Percentiles rank a stretch among this genome's conserved stretches.
These are phyloP conservation scores for Tokudaia muenninki DNA, from an alignment of 2,797 vertebrate genomes.

Conservation along the genomic window DNA sequence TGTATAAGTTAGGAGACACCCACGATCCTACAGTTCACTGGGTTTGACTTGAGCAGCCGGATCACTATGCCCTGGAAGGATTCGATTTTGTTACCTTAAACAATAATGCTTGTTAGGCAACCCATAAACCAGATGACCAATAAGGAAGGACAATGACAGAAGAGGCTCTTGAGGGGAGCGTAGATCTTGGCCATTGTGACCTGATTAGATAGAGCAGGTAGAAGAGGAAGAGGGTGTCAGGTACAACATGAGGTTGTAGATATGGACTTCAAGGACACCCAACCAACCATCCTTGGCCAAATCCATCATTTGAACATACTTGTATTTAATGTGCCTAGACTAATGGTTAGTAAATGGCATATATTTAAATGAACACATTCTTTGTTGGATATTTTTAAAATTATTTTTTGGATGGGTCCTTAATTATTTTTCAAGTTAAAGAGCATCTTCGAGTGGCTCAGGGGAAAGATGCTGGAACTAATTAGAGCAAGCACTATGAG, in stretches of 20 bases:
- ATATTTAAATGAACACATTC: constrained; percentile 41
- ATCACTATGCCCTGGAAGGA: not conserved
- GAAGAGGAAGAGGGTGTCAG: not conserved
- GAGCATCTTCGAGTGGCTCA: constrained; percentile 48
- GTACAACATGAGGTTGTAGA: not conserved
- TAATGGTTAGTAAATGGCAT: not conserved
- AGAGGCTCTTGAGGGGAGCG: not conserved
- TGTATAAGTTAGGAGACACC: not conserved
- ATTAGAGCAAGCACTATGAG: constrained; percentile 55
- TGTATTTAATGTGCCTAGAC: not conserved
- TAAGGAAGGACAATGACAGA: not conserved
- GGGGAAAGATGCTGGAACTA: constrained; percentile 29
- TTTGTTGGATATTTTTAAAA: not conserved
- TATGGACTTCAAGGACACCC: not conserved
- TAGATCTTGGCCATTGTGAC: too few relatives aligned
- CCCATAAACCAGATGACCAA: not conserved
- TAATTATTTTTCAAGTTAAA: constrained; percentile 72
- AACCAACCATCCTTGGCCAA: not conserved
- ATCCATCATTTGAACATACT: not conserved
- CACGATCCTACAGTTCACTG: not conserved
- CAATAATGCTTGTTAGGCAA: not conserved
- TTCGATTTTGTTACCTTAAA: not conserved
- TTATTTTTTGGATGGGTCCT: not conserved
- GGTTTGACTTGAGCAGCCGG: not conserved
- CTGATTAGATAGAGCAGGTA: not conserved